A percentile compares a stretch with the other conserved stretches of the same genome.
phyloP scores from a whole-genome alignment of 2,888 invertebrate species.

The Eupelmus urozonus region DNA sequence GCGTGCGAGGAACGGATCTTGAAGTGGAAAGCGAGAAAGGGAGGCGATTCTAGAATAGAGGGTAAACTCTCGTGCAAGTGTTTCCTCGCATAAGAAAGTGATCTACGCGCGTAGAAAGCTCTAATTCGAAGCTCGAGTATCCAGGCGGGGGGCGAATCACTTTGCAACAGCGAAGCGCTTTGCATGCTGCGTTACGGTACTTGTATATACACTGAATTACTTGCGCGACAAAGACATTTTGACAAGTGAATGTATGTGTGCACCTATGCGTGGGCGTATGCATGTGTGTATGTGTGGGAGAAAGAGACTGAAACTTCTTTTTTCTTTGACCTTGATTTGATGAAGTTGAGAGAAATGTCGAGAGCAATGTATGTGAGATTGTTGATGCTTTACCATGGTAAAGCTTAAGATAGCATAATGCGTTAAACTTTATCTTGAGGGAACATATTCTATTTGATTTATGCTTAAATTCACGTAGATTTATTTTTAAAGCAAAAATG shows the following conservation, averaged over 20 bases:
- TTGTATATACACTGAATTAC: too few relatives aligned
- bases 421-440: too few relatives aligned
- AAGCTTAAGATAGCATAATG: too few relatives aligned
- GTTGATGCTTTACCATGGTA: too few relatives aligned
- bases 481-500: too few relatives aligned
- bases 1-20: not conserved
- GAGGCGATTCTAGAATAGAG: not conserved
- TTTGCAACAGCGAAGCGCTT: conserved; percentile 22
- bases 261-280: too few relatives aligned
- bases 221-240: conserved; percentile 22
- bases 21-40: conserved; percentile 29
- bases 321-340: conserved; percentile 27
- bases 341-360: not conserved
- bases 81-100: conserved; percentile 44
- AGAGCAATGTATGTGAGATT: not conserved
- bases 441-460: too few relatives aligned
- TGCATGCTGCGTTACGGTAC: too few relatives aligned
- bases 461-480: too few relatives aligned
- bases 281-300: too few relatives aligned
- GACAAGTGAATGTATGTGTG: too few relatives aligned
- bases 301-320: too few relatives aligned
- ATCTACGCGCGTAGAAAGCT: conserved; percentile 23
- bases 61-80: conserved; percentile 35
- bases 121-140: conserved; percentile 19
- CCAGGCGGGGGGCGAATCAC: not conserved